These are phyloP conservation scores for Dendrophyllia cribrosa DNA, from an alignment of 64 coral and sea anemone species.

Conservation along the genomic window DNA sequence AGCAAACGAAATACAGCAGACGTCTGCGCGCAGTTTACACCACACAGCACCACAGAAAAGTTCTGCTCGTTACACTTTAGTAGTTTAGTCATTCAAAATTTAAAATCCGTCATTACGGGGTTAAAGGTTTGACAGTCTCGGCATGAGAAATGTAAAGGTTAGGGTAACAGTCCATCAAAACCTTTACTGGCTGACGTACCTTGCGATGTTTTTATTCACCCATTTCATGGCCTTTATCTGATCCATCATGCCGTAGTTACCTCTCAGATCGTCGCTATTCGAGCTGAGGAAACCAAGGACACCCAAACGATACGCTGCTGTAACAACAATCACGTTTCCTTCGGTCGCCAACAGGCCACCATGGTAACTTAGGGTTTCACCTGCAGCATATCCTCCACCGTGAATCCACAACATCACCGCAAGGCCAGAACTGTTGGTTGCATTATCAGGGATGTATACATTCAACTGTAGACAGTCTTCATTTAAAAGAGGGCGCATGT, in stretches of 20 bases:
- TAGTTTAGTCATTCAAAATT: too few relatives aligned
- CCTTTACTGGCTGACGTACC: background rate
- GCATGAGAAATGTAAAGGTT: too few relatives aligned
- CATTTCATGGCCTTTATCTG: background rate
- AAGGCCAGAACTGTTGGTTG: background rate
- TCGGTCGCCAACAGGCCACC: background rate
- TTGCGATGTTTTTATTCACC: background rate
- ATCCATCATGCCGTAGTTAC: background rate
- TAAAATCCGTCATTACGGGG: too few relatives aligned
- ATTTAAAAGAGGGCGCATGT: background rate
- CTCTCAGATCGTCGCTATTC: background rate
- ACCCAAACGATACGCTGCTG: background rate
- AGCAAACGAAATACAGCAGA: too few relatives aligned
- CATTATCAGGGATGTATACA: background rate
- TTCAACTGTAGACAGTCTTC: background rate
- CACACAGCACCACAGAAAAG: too few relatives aligned
- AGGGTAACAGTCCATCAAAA: too few relatives aligned
- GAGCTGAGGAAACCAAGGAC: background rate
- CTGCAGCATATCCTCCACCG: background rate
- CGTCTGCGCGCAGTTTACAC: too few relatives aligned
- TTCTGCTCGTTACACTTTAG: too few relatives aligned
- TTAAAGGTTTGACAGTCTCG: too few relatives aligned
- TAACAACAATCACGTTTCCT: background rate
- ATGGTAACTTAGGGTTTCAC: background rate
- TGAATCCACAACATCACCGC: constrained; percentile 16